These are phyloP conservation scores for Chrysotoxum bicinctum DNA, from an alignment of 2,888 invertebrate species.

Conservation along the genomic window DNA sequence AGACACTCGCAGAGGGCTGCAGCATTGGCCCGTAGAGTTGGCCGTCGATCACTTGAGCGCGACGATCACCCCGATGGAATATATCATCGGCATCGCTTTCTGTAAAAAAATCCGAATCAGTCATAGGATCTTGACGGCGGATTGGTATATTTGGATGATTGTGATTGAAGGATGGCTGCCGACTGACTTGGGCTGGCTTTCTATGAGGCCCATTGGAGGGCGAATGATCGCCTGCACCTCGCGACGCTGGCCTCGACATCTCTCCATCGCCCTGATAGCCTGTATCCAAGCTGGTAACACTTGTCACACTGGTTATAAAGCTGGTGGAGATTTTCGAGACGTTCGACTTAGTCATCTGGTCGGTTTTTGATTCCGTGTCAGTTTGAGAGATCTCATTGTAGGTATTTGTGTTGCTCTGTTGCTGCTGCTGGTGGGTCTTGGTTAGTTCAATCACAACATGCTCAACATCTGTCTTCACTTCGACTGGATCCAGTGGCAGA, in stretches of 20 bases:
- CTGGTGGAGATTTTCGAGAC: slow-evolving; percentile 87
- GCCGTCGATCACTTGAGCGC: slow-evolving; percentile 93
- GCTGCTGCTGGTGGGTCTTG: slow-evolving; percentile 75
- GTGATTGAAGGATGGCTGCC: slow-evolving; percentile 81
- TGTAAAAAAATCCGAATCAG: slow-evolving; percentile 95
- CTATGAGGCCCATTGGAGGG: slow-evolving; percentile 83
- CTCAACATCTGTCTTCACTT: slow-evolving; percentile 84
- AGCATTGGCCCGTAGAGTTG: slow-evolving; percentile 89
- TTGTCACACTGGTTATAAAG: slow-evolving; percentile 93
- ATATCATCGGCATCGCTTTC: slow-evolving; percentile 93
- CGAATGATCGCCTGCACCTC: slow-evolving; percentile 89
- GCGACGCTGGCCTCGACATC: slow-evolving; percentile 92
- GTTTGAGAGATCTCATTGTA: slow-evolving; percentile 83
- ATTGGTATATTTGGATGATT: slow-evolving; percentile 84
- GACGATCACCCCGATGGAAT: slow-evolving; percentile 87
- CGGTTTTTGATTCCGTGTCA: slow-evolving; percentile 84
- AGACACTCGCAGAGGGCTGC: slow-evolving; percentile 82
- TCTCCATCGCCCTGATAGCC: slow-evolving; percentile 97
- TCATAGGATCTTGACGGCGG: slow-evolving; percentile 91
- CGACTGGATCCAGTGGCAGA: slow-evolving; percentile 89
- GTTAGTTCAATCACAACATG: slow-evolving; percentile 81
- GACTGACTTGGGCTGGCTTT: slow-evolving; percentile 77
- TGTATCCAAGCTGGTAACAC: slow-evolving; percentile 94
- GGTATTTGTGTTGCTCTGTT: slow-evolving; percentile 68
- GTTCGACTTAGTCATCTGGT: slow-evolving; percentile 84